Evolutionary conservation across 2,888 invertebrate species (phyloP).

Genomic region (Ornithoptera alexandrae): DNA sequence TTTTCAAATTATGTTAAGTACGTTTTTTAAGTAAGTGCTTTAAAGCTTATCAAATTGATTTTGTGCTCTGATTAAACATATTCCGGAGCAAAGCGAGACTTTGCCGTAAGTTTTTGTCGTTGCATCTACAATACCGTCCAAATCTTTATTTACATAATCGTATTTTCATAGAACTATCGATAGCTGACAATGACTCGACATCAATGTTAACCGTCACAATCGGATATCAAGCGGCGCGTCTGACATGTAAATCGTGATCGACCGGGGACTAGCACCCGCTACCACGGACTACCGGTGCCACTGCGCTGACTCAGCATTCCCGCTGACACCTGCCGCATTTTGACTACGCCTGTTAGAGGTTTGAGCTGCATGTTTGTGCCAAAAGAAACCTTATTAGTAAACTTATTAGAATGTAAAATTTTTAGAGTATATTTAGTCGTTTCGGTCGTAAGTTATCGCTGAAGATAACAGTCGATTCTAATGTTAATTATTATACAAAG

Average conservation of each 20-base stretch:
- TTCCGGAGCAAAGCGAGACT: background rate
- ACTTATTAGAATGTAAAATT: background rate
- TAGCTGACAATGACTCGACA: slow-evolving; percentile 59
- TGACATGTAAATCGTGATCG: slow-evolving; percentile 80
- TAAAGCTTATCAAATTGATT: background rate
- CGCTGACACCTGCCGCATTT: slow-evolving; percentile 64
- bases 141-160: slow-evolving; percentile 62
- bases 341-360: slow-evolving; percentile 18
- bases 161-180: slow-evolving; percentile 55
- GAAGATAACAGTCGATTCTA: slow-evolving; percentile 48
- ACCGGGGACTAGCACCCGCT: slow-evolving; percentile 67
- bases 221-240: slow-evolving; percentile 75
- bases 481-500: slow-evolving; percentile 55
- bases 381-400: slow-evolving; percentile 17
- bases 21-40: background rate
- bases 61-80: background rate
- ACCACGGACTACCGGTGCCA: slow-evolving; percentile 76
- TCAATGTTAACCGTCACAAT: slow-evolving; percentile 49
- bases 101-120: slow-evolving; percentile 15
- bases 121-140: slow-evolving; percentile 38
- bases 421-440: background rate
- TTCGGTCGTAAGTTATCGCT: slow-evolving; percentile 31
- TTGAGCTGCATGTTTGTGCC: background rate
- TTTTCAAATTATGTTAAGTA: too few relatives aligned
- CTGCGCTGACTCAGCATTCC: slow-evolving; percentile 72